Evolutionary conservation across 2,888 invertebrate species (phyloP), one percentile per base, ranked within the genome.

Genomic region (Drosophila siamana): DNA sequence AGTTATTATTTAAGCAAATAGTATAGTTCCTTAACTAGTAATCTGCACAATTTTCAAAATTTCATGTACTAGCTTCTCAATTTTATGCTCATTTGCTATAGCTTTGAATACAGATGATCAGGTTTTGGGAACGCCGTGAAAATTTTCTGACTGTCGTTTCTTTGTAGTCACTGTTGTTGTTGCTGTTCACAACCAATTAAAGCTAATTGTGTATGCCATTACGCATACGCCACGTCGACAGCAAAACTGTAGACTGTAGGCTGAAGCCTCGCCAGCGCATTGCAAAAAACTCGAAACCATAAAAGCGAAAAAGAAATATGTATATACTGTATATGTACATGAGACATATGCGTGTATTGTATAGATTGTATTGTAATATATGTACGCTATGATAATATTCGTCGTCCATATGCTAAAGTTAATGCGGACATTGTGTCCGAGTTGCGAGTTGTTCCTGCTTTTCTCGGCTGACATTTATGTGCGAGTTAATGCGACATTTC

Each of bases 401-500:
- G 24, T 5, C n/a, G 44, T n/a, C 57, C 74, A 76, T 76, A 74
- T 71, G n/a, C n/a, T n/a, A n/a, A n/a, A n/a, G n/a, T n/a, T n/a
- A n/a, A n/a, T n/a, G 77, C 50, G 11, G 6, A 47, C 47, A 44
- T 57, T 75, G 28, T 43, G 56, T 59, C 51, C 74, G 56, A 62
- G 64, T 47, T n/a, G 33, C 4, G n/a, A n/a, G 16, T 50, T 13
- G 36, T 67, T 77, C 71, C 84, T 84, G 71, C 30, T 47, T 52
- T 28, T 13, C 41, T 52, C 38, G 46, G 41, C 30, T 38, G 55
- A 73, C 70, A 70, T 61, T 65, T 24, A 60, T 71, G 55, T 50
- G 51, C 59, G 48, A 76, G 63, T 70, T 83, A 72, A 75, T 82
- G 80, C 83, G 74, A 77, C 74, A 76, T 69, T 75, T 77, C 47